These are phyloP conservation scores for Nannobrachium achirus DNA, from an alignment of 2,113 vertebrate genomes.

Conservation along the genomic window DNA sequence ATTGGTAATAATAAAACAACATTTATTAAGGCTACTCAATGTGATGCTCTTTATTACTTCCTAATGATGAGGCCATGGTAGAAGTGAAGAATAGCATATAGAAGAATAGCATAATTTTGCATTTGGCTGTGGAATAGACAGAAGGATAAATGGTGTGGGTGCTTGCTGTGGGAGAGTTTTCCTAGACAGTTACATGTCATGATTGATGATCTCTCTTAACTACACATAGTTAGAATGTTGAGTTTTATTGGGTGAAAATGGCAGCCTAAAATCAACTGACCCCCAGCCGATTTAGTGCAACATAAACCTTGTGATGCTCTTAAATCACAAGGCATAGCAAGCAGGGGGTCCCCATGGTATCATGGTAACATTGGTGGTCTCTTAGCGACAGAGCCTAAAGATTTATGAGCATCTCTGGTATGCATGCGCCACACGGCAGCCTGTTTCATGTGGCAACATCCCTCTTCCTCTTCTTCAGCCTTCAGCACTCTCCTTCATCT, in stretches of 20 bases:
- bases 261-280: constrained; percentile 32
- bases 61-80: not conserved
- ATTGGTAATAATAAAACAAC: not conserved
- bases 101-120: not conserved
- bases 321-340: constrained; percentile 47
- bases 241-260: constrained; percentile 55
- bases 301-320: constrained; percentile 44
- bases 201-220: not conserved
- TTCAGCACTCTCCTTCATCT: not conserved
- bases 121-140: not conserved
- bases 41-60: not conserved
- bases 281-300: constrained; percentile 24
- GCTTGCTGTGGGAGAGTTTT: not conserved
- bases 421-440: constrained; percentile 6
- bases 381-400: constrained; percentile 22
- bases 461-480: not conserved
- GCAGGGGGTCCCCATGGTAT: constrained; percentile 2
- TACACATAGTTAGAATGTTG: not conserved
- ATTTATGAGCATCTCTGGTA: constrained; percentile 45
- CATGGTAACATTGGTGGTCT: constrained; percentile 34
- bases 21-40: not conserved
- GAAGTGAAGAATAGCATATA: not conserved
- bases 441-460: constrained; percentile 15
- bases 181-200: not conserved
- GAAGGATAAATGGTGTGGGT: not conserved